Base-by-base conservation (phyloP, 2,113 vertebrate species). In the Phrynosoma blainvillii region DNA sequence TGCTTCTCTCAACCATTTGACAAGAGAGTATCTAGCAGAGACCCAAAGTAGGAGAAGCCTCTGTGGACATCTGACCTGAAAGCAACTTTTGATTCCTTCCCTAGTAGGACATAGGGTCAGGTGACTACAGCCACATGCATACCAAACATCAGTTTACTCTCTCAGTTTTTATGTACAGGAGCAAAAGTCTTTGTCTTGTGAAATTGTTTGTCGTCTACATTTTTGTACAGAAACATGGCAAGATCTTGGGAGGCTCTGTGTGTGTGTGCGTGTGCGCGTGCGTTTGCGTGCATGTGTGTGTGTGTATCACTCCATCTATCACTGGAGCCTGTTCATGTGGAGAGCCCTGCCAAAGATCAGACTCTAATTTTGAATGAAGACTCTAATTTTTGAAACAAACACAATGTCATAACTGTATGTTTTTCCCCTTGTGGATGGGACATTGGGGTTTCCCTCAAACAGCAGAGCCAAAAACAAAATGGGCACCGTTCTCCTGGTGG, bases 341-440 rank as follows among this genome's bases (percentile, higher is more conserved):
- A 76, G 86, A 76, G 79, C 40, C 80, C 71, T 77, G 81, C 74
- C 87, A 78, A 88, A 68, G 73, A 88, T 36, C 62, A 83, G 62
- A 56, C 80, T 84, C 80, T 78, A 77, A 88, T 88, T 88, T 88
- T 88, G 80, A 88, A 88, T 88, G 87, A 88, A 88, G 87, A 83
- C 80, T 87, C 80, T 87, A 54, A 88, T 82, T 88, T 84, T 88
- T 84, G 77, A 81, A 84, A 84, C 70, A 23, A 88, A 70, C 62
- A 30, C 23, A 18, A 42, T 18, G n/a, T 88, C n/a, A 5, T 16
- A n/a, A 2, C 74, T 78, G 12, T 56, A 12, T 88, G 80, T 79
- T 62, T 32, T 40, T 77, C n/a, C 10, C 65, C 42, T n/a, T 3
- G 21, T 4, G 81, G 74, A 27, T 73, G 25, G 68, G 27, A 62